These are phyloP conservation scores for Dicaeum eximium DNA, from an alignment of 2,113 vertebrate species.

Conservation along the genomic window DNA sequence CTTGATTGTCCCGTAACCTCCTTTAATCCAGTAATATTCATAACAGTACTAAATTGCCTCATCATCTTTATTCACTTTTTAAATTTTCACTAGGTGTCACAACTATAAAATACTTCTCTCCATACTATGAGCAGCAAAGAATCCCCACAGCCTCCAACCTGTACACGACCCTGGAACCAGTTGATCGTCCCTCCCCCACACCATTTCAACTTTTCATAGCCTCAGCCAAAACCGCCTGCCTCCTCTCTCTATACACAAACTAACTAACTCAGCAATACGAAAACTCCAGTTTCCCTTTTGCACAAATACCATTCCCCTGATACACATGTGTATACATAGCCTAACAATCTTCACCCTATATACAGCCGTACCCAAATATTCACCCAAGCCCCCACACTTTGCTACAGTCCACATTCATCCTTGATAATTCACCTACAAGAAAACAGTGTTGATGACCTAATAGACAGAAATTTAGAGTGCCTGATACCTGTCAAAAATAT, in stretches of 20 bases:
- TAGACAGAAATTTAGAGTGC: neutral
- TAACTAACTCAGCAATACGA: conserved; percentile 20
- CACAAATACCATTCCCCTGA: conserved; percentile 33
- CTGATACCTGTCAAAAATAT: neutral
- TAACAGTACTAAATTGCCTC: neutral
- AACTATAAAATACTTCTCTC: neutral
- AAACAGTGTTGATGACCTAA: neutral
- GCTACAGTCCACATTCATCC: neutral
- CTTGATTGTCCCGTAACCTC: neutral
- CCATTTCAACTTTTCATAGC: neutral
- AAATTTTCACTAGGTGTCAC: neutral
- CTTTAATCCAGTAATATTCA: neutral
- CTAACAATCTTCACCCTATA: neutral
- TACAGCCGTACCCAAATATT: neutral
- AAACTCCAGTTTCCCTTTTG: conserved; percentile 34
- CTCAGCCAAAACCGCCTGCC: neutral
- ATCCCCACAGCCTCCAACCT: neutral
- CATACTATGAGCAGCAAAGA: neutral
- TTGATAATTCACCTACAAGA: neutral
- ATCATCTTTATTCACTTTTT: neutral
- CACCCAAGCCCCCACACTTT: neutral
- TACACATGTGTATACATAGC: neutral
- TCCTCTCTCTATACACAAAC: neutral
- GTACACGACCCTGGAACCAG: neutral
- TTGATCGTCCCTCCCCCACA: neutral